These are phyloP conservation scores for Lasioglossum vierecki DNA, from an alignment of 2,888 invertebrate species.

Conservation along the genomic window DNA sequence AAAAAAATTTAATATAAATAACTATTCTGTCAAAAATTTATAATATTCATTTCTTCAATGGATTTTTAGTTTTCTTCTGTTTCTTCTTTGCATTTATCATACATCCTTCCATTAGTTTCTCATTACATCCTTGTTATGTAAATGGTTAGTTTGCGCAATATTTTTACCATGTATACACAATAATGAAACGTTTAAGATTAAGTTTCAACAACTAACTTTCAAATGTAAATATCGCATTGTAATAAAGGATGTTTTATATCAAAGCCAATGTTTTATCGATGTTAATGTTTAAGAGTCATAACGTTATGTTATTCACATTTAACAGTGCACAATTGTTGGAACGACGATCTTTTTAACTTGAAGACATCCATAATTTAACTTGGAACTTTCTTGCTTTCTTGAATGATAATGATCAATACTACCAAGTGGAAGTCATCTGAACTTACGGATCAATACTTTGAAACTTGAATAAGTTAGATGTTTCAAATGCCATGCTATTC, in stretches of 20 bases:
- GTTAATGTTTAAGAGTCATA: not conserved
- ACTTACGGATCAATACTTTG: conserved; percentile 9
- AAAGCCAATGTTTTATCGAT: not conserved
- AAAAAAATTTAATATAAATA: not conserved
- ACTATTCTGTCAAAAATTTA: not conserved
- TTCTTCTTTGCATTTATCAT: not conserved
- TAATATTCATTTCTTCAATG: not conserved
- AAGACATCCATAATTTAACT: not conserved
- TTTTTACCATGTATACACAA: not conserved
- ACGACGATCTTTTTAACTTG: not conserved
- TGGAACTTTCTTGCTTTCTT: conserved; percentile 2
- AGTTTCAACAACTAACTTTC: not conserved
- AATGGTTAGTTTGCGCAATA: not conserved
- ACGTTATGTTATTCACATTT: not conserved
- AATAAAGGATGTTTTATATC: conserved; percentile 31
- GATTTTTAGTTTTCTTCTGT: not conserved
- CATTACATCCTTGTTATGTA: not conserved
- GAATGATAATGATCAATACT: not conserved
- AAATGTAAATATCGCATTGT: conserved; percentile 27
- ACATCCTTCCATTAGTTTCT: no score
- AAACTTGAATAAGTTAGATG: conserved; percentile 13
- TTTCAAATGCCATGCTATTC: not conserved
- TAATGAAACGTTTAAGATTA: not conserved
- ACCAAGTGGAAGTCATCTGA: not conserved
- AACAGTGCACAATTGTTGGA: not conserved